These are phyloP conservation scores for Sylvietta virens DNA, from an alignment of 2,113 vertebrate genomes.

Conservation along the genomic window DNA sequence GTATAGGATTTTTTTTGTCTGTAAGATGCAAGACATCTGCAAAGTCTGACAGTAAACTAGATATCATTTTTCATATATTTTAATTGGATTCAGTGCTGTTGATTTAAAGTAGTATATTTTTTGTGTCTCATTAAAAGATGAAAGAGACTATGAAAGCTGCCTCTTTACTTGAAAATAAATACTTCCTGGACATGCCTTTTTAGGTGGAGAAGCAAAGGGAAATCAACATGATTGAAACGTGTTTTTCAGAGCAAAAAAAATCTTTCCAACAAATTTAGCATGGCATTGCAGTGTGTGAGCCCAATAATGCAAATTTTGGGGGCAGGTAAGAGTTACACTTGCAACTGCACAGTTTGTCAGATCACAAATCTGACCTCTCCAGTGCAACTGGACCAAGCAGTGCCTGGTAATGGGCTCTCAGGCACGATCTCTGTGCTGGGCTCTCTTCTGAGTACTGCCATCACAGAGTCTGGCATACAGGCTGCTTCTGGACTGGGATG, in stretches of 20 bases:
- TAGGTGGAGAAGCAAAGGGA: neutral
- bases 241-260: neutral
- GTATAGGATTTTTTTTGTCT: neutral
- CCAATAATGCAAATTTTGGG: neutral
- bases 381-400: neutral
- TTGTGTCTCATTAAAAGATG: constrained; percentile 34
- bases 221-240: neutral
- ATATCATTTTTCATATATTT: neutral
- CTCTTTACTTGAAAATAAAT: constrained; percentile 44
- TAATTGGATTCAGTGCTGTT: neutral
- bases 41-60: neutral
- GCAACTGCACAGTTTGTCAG: neutral
- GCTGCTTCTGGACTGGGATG: neutral
- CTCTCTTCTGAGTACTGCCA: neutral
- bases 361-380: neutral
- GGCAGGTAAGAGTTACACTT: neutral
- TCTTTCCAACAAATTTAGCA: neutral
- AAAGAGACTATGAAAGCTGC: constrained; percentile 18
- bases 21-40: neutral
- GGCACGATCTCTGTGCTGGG: neutral
- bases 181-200: constrained; percentile 13
- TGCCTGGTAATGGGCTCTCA: neutral
- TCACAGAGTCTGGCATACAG: neutral
- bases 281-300: neutral
- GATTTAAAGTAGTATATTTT: neutral